Evolutionary conservation across 1,140 invertebrate genomes (phyloP), one percentile per base, ranked within the genome.

Genomic region (Oedothorax gibbosus): DNA sequence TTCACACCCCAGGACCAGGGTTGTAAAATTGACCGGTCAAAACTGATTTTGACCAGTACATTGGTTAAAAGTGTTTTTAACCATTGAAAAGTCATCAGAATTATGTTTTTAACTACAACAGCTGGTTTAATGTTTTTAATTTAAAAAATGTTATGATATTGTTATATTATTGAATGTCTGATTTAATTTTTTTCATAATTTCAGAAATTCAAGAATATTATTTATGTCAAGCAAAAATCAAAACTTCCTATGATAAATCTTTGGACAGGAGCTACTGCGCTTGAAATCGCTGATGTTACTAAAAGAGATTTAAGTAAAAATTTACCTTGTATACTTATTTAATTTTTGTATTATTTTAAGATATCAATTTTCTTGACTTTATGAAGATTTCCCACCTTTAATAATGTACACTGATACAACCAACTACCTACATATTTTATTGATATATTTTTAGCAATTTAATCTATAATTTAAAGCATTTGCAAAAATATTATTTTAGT

Each of bases 231-330:
- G 10, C 90, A 91, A 15, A 92, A 92, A 88, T 80, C 89, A 56
- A 91, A 91, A 77, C 88, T 88, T 15, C 66, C 72, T 35, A 89
- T 93, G 15, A 89, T 94, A 8, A 91, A 93, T 77, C 90, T 96
- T 81, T 97, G 95, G 95, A 91, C 91, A 71, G 92, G 94, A 87
- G 96, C 97, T 92, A 96, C 93, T 12, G 92, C 96, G 0, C 84
- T 88, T 66, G 93, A 97, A 88, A 90, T 97, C 86, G 93, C 95
- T 35, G 88, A 92, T 73, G 90, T 92, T 0, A 83, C 94, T 14
- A 88, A 91, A 20, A 93, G 91, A 89, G 89, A 92, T 90, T 81
- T 92, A 72, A 90, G 92, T 92, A 89, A 85, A 80, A 80, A 62
- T 20, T 69, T 51, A 64, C 35, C 54, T 49, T 79, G 51, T 15